Conservation (phyloP, 2,888 invertebrate species). For the Mylabris sibirica region DNA sequence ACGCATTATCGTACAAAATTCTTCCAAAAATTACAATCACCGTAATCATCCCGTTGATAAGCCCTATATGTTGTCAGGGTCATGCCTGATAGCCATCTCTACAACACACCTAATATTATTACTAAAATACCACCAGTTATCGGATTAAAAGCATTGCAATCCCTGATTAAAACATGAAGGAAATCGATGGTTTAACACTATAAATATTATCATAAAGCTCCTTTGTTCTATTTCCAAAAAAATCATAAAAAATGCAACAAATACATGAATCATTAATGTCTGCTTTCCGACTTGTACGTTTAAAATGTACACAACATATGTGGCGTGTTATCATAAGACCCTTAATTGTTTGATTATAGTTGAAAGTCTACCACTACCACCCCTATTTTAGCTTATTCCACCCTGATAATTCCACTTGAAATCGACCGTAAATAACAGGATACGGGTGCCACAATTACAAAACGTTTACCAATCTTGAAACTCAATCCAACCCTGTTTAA, state of each 20-base stretch:
- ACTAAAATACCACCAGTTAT: neutral
- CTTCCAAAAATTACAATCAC: neutral
- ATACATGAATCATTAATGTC: neutral
- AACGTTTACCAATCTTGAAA: constrained; percentile 8
- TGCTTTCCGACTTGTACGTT: neutral
- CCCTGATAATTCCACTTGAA: constrained; percentile 11
- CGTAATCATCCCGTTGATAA: neutral
- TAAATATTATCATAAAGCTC: neutral
- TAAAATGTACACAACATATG: neutral
- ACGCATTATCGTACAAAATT: constrained; percentile 3
- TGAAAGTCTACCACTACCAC: neutral
- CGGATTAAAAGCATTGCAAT: neutral
- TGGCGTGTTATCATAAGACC: neutral
- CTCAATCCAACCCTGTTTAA: neutral
- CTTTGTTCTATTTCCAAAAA: neutral
- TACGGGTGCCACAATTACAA: constrained; percentile 9
- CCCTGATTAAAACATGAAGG: neutral
- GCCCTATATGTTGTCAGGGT: constrained; percentile 24
- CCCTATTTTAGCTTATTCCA: constrained; percentile 6
- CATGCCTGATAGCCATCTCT: constrained; percentile 16
- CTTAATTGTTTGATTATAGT: neutral
- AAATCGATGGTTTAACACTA: neutral
- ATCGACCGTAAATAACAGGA: constrained; percentile 9
- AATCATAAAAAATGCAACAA: neutral
- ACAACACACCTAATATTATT: constrained; percentile 24